Base-by-base conservation (phyloP, 2,888 invertebrate genomes). In the Antheraea assamensis region DNA sequence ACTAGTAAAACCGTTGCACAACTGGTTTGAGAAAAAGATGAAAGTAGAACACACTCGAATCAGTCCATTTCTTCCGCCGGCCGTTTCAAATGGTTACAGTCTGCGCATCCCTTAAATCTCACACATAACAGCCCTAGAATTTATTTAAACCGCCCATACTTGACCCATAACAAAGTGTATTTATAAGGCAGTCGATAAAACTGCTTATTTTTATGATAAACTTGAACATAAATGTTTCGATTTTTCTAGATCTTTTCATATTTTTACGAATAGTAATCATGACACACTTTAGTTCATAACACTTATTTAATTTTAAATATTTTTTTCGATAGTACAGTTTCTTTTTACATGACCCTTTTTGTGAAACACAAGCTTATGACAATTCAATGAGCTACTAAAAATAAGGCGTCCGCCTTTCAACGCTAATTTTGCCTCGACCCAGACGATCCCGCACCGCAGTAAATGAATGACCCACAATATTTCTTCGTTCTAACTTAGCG, bases 11-110 rank as follows among this genome's bases (percentile, higher is more conserved):
- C 42, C 42, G 0, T 7, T 42, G 42, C 42, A 13, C 42, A 42
- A 0, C 35, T 35, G 10, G 35, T 42, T 42, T 42, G 13, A 42
- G 10, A 42, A 42, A 68, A 35, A 35, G 35, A 35, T 21, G 21
- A 21, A 68, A 35, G 68, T 35, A 35, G 68, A 68, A 35, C n/a
- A 68, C 21, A 68, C 68, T 68, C 35, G 35, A 35, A 68, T 21
- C 21, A 21, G 35, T 35, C 35, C 19, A 35, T 68, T 68, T 35
- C 68, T 35, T 31, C 68, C 19, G 21, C 35, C 13, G 35, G 21
- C 68, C 13, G n/a, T 35, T n/a, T 35, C 35, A 24, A 68, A 68
- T 68, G 35, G 35, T 8, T 27, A n/a, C 68, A 15, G n/a, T 13
- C n/a, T 35, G 35, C 3, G 19, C 21, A 17, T n/a, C 4, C 31